Percentiles rank a stretch among this genome's conserved stretches.
These are phyloP conservation scores for Aix galericulata DNA, from an alignment of 2,113 vertebrate species.

Conservation along the genomic window DNA sequence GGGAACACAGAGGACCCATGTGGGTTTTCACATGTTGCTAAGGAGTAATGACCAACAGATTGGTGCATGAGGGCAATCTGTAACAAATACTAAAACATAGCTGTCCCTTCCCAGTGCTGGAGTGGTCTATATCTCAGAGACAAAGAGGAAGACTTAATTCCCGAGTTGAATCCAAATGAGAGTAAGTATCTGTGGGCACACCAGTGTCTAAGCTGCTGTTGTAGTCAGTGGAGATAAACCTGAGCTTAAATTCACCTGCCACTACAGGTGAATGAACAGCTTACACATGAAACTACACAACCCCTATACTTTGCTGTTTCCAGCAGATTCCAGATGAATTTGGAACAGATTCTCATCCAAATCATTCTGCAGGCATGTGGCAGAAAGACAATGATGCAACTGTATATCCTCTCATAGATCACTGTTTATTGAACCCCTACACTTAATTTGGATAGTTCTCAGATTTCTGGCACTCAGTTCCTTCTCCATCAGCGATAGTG, in stretches of 20 bases:
- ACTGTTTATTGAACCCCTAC: not conserved
- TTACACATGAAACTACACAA: not conserved
- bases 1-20: not conserved
- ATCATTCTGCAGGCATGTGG: not conserved
- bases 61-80: not conserved
- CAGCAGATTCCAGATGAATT: not conserved
- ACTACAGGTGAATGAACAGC: not conserved
- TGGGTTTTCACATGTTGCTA: rapidly evolving
- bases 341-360: not conserved
- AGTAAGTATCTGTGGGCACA: not conserved
- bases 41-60: not conserved
- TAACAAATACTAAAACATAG: not conserved
- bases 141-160: not conserved
- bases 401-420: not conserved
- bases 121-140: not conserved
- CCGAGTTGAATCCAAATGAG: not conserved
- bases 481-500: not conserved
- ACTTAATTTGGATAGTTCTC: not conserved
- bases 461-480: not conserved
- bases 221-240: not conserved
- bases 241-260: not conserved
- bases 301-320: not conserved
- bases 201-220: not conserved
- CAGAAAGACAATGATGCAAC: not conserved
- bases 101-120: not conserved